Evolutionary conservation across 2,888 invertebrate species (phyloP).

Genomic region (Thera britannica): DNA sequence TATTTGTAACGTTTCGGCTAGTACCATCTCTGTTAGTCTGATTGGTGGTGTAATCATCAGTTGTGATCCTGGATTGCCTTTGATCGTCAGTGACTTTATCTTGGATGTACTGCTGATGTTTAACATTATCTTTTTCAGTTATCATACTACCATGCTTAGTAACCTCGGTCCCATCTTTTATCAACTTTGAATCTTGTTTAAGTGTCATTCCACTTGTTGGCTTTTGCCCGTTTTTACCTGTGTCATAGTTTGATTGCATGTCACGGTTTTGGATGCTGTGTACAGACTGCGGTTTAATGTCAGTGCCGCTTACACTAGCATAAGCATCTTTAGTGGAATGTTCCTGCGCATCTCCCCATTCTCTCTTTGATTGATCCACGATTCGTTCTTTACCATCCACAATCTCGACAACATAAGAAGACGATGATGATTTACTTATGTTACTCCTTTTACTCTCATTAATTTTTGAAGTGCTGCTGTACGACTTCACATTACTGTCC

Average conservation of each 20-base stretch:
- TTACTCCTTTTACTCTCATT: slow-evolving; percentile 84
- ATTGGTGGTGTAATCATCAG: slow-evolving; percentile 35
- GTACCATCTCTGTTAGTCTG: slow-evolving; percentile 37
- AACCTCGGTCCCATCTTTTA: slow-evolving; percentile 74
- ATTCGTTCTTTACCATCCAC: slow-evolving; percentile 87
- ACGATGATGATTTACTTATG: slow-evolving; percentile 85
- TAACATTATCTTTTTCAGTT: slow-evolving; percentile 72
- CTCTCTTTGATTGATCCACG: slow-evolving; percentile 84
- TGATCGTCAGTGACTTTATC: slow-evolving; percentile 56
- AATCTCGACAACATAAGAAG: slow-evolving; percentile 88
- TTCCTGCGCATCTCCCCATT: slow-evolving; percentile 82
- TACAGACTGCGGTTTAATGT: slow-evolving; percentile 83
- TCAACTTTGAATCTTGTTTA: slow-evolving; percentile 71
- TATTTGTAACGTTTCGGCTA: slow-evolving; percentile 39
- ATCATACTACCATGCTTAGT: slow-evolving; percentile 69
- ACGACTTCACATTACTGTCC: slow-evolving; percentile 65
- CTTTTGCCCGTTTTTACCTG: slow-evolving; percentile 80
- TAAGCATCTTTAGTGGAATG: slow-evolving; percentile 80
- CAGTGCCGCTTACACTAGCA: slow-evolving; percentile 83
- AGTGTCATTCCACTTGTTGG: slow-evolving; percentile 71
- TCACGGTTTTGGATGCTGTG: slow-evolving; percentile 82
- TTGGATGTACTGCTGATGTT: slow-evolving; percentile 65
- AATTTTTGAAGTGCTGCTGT: slow-evolving; percentile 69
- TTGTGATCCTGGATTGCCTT: slow-evolving; percentile 39
- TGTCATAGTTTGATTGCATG: slow-evolving; percentile 83